Evolutionary conservation across 2,888 invertebrate species (phyloP).

Genomic region (Habrosyne pyritoides): DNA sequence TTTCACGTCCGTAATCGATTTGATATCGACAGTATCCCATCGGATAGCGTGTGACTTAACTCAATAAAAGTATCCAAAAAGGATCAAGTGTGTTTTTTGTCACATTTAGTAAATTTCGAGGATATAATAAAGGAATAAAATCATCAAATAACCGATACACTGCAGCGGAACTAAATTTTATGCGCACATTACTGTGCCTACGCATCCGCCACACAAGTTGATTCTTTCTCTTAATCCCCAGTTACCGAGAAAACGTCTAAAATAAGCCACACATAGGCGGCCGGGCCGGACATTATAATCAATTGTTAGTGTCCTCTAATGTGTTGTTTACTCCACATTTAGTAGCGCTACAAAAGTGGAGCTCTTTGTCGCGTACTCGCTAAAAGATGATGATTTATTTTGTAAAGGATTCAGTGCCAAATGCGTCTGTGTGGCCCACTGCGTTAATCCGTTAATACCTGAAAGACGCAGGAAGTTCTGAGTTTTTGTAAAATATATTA

Average conservation of each 20-base stretch:
- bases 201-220: conserved; percentile 70
- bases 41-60: background rate
- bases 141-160: conserved; percentile 39
- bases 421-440: conserved; percentile 38
- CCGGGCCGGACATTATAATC: conserved; percentile 55
- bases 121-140: conserved; percentile 17
- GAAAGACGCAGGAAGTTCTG: conserved; percentile 20
- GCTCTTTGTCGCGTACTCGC: conserved; percentile 56
- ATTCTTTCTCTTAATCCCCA: conserved; percentile 50
- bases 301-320: conserved; percentile 68
- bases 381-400: conserved; percentile 49
- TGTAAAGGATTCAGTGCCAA: conserved; percentile 44
- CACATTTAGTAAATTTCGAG: background rate
- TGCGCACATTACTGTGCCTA: conserved; percentile 34
- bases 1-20: background rate
- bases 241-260: conserved; percentile 69
- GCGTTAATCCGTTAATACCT: conserved; percentile 61
- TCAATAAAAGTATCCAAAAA: background rate
- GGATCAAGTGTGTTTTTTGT: conserved; percentile 2
- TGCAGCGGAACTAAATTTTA: conserved; percentile 58
- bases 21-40: background rate
- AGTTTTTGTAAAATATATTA: background rate
- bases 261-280: conserved; percentile 54
- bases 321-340: conserved; percentile 71
- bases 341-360: conserved; percentile 60